phyloP scores from a whole-genome alignment of 2,797 vertebrate species.

The Champsocephalus gunnari region DNA sequence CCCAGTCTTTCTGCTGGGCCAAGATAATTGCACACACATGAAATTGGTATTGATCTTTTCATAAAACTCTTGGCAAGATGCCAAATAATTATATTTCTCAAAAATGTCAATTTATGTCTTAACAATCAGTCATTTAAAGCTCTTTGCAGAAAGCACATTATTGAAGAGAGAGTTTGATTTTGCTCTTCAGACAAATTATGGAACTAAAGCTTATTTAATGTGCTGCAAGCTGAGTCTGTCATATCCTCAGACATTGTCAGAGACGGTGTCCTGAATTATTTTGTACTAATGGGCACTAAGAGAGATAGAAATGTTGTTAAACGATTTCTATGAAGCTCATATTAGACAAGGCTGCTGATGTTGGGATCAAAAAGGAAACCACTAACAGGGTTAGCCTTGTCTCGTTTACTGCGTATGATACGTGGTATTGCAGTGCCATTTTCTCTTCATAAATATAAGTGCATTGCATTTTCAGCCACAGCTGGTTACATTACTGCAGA shows the following conservation, averaged over 20 bases:
- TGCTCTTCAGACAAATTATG: constrained; percentile 9
- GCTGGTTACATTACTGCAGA: constrained; percentile 32
- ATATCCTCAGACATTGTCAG: not conserved
- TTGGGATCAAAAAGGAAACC: not conserved
- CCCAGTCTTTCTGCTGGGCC: not conserved
- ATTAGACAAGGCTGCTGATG: not conserved
- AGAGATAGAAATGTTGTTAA: not conserved
- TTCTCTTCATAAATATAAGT: constrained; percentile 11
- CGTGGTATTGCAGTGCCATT: not conserved
- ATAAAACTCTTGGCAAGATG: constrained; percentile 5
- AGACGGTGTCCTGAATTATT: not conserved
- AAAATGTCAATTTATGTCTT: constrained; percentile 12
- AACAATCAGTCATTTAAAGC: constrained; percentile 10
- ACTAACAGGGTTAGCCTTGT: not conserved
- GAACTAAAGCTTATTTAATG: not conserved
- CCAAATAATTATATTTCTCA: constrained; percentile 1
- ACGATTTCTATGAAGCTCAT: not conserved
- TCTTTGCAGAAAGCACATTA: constrained; percentile 6
- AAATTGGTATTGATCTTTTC: constrained; percentile 11
- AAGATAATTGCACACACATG: constrained; percentile 1
- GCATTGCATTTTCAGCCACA: constrained; percentile 12
- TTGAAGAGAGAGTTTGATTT: constrained; percentile 2
- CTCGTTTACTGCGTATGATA: not conserved
- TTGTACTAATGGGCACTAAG: not conserved
- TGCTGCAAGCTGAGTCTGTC: not conserved